These are phyloP conservation scores for Unio pictorum DNA, from an alignment of 2,888 invertebrate species.

Conservation along the genomic window DNA sequence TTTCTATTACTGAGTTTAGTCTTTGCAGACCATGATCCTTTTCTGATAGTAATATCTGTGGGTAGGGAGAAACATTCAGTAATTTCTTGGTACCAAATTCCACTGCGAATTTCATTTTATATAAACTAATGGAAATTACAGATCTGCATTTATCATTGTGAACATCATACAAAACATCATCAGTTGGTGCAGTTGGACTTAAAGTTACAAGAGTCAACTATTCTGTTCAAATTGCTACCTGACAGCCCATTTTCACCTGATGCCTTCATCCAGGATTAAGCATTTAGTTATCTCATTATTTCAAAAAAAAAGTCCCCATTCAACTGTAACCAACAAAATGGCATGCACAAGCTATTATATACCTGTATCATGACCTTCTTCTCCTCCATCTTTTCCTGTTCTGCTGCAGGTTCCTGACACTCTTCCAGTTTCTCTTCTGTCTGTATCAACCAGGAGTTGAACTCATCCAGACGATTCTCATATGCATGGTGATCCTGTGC, in stretches of 20 bases:
- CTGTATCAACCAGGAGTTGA: slow-evolving; percentile 92
- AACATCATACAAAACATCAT: too few relatives aligned
- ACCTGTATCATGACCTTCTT: slow-evolving; percentile 78
- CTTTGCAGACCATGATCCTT: slow-evolving; percentile 84
- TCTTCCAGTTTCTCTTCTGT: slow-evolving; percentile 88
- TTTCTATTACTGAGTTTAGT: slow-evolving; percentile 87
- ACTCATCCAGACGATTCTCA: slow-evolving; percentile 90
- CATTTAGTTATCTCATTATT: too few relatives aligned
- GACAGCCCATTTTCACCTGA: too few relatives aligned
- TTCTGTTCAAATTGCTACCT: too few relatives aligned
- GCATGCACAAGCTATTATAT: slow-evolving; percentile 1
- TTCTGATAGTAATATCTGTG: slow-evolving; percentile 84
- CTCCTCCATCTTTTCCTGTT: slow-evolving; percentile 86
- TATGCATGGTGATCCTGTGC: slow-evolving; percentile 94
- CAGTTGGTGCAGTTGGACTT: too few relatives aligned
- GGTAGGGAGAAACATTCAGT: not conserved
- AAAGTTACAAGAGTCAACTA: too few relatives aligned
- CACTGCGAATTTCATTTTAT: too few relatives aligned
- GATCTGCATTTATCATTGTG: too few relatives aligned
- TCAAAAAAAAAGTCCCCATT: too few relatives aligned
- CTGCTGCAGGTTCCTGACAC: slow-evolving; percentile 86
- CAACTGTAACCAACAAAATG: too few relatives aligned
- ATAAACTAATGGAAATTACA: too few relatives aligned
- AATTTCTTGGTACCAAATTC: not conserved
- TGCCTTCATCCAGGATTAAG: too few relatives aligned